phyloP scores from a whole-genome alignment of 2,888 invertebrate species.

The Nysson spinosus region DNA sequence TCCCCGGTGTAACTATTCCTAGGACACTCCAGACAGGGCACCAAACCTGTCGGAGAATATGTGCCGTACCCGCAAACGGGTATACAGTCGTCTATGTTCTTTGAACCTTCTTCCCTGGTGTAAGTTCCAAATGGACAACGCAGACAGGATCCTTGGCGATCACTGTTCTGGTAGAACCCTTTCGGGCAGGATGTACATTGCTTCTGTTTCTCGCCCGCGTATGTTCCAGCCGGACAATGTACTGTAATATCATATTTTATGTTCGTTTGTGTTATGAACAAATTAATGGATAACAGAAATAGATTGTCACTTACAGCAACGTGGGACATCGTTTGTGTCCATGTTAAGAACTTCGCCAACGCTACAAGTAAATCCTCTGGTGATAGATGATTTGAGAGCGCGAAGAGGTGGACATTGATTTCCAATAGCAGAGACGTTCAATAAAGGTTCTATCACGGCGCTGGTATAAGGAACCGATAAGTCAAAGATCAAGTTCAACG shows the following conservation, averaged over 20 bases:
- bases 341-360: constrained; percentile 96
- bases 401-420: constrained; percentile 95
- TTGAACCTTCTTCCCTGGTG: constrained; percentile 93
- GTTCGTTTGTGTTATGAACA: not conserved
- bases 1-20: constrained; percentile 92
- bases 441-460: constrained; percentile 90
- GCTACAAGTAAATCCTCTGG: constrained; percentile 94
- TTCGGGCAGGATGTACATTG: constrained; percentile 93
- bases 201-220: constrained; percentile 92
- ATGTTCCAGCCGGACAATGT: constrained; percentile 98
- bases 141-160: constrained; percentile 92
- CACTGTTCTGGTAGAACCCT: constrained; percentile 95
- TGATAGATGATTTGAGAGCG: constrained; percentile 90
- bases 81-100: constrained; percentile 90
- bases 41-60: constrained; percentile 95
- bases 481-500: constrained; percentile 94
- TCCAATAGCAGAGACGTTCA: constrained; percentile 93
- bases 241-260: constrained; percentile 78
- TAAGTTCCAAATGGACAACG: constrained; percentile 96
- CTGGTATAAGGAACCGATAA: constrained; percentile 95
- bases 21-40: constrained; percentile 96
- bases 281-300: too few species aligned
- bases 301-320: constrained; percentile 87
- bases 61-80: constrained; percentile 98
- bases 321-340: constrained; percentile 93